phyloP scores from a whole-genome alignment of 2,888 invertebrate genomes.

The Cosmia pyralina region DNA sequence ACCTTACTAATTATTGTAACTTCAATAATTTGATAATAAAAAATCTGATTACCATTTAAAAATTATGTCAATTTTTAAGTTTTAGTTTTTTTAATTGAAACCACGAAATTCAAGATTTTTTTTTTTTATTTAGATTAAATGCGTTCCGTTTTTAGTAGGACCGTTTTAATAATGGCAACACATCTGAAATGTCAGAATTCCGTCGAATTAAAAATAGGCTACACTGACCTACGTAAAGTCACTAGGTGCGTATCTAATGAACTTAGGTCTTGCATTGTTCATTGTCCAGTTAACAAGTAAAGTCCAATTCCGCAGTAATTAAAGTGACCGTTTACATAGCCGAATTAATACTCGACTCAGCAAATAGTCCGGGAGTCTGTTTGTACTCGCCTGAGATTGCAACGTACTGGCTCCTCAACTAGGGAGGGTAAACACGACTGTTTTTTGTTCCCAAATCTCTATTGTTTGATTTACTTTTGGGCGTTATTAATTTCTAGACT shows the following conservation, averaged over 20 bases:
- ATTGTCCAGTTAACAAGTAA: conserved; percentile 12
- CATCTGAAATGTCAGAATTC: no score
- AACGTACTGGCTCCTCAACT: conserved; percentile 22
- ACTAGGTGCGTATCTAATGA: neutral
- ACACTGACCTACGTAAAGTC: neutral
- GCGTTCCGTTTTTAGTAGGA: no score
- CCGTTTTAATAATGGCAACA: no score
- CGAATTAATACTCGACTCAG: conserved; percentile 48
- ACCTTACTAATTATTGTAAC: no score
- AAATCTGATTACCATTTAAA: no score
- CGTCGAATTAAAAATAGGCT: no score
- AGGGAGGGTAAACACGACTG: conserved; percentile 6
- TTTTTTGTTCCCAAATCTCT: conserved; percentile 16
- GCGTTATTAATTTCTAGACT: neutral
- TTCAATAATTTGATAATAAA: no score
- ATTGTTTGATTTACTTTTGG: conserved; percentile 7
- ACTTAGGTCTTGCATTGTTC: neutral
- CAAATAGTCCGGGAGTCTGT: conserved; percentile 54
- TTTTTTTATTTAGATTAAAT: no score
- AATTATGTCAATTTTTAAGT: no score
- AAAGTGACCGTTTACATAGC: conserved; percentile 45
- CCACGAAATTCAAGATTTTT: no score
- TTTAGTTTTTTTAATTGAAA: no score
- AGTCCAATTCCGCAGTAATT: conserved; percentile 42
- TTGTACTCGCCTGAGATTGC: conserved; percentile 51